These are phyloP conservation scores for Trachelus troglodyta DNA, from an alignment of 2,888 invertebrate genomes.

Conservation along the genomic window DNA sequence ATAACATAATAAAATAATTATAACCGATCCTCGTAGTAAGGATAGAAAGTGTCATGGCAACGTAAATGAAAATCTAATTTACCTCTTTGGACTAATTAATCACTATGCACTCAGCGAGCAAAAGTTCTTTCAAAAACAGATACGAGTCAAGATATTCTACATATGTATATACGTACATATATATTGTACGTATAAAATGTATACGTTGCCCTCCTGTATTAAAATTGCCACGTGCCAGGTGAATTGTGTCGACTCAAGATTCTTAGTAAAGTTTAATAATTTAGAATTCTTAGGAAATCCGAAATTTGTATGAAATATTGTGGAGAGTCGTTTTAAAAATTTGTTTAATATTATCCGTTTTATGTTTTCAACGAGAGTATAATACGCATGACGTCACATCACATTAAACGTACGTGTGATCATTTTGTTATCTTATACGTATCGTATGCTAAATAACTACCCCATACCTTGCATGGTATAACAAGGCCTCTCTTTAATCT, in stretches of 20 bases:
- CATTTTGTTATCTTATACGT: not conserved
- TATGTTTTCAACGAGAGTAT: not conserved
- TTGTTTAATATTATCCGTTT: not conserved
- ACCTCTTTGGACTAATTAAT: too few relatives aligned
- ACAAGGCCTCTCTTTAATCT: not conserved
- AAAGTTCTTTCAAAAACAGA: too few relatives aligned
- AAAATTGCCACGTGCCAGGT: too few relatives aligned
- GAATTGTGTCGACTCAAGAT: not conserved
- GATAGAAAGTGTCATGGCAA: too few relatives aligned
- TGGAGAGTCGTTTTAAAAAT: not conserved
- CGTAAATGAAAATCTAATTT: too few relatives aligned
- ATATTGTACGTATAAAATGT: too few relatives aligned
- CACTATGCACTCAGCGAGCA: too few relatives aligned
- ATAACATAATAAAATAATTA: not conserved
- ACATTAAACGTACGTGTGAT: not conserved
- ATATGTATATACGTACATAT: too few relatives aligned
- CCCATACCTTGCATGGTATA: not conserved
- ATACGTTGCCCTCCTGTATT: too few relatives aligned
- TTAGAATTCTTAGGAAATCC: not conserved
- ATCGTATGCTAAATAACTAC: not conserved
- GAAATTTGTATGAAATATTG: not conserved
- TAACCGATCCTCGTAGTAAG: not conserved
- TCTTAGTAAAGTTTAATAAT: not conserved
- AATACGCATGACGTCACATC: not conserved
- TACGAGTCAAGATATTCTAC: too few relatives aligned